Evolutionary conservation across 2,888 invertebrate species (phyloP), one percentile per base, ranked within the genome.

Genomic region (Eupithecia pulchellata): DNA sequence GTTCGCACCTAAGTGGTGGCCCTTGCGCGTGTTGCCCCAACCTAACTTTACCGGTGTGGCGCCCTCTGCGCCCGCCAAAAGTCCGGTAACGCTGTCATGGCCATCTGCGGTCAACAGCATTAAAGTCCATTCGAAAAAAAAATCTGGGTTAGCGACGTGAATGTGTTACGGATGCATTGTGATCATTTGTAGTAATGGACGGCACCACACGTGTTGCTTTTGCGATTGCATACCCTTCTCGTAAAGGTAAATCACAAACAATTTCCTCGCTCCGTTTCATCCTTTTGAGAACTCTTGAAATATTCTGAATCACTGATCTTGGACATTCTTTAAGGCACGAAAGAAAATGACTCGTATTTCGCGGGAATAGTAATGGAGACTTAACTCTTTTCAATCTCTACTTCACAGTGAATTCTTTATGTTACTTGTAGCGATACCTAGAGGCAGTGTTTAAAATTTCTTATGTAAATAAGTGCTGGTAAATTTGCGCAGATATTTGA

Each of bases 191-290:
- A 69, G 75, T 75, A 78, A 72, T 76, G 68, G 70, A 73, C 66
- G 9, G 62, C 63, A 74, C 57, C 87, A 88, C 91, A 93, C 92
- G 92, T 92, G 92, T 88, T 80, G 75, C 78, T 75, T 79, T 61
- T 65, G 61, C 69, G 39, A 71, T 64, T 81, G 27, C 42, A 42
- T 27, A 27, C 55, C 27, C 55, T 27, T 27, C 32, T 20, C 13
- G 9, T 34, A 20, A 20, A 65, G 71, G 78, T 79, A 66, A 68
- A 78, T 79, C 81, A 89, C 86, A 87, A 87, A 84, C 84, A 82
- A 86, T 86, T 85, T 81, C 86, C 84, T 80, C 86, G 87, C 88
- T 87, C 86, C 87, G 83, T 86, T 89, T 89, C 84, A 79, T 82
- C 82, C 85, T 20, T 47, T 47, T 84, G 73, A n/a, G 13, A 68